Evolutionary conservation across 2,797 vertebrate genomes (phyloP).

Genomic region (Brachymystax lenok): DNA sequence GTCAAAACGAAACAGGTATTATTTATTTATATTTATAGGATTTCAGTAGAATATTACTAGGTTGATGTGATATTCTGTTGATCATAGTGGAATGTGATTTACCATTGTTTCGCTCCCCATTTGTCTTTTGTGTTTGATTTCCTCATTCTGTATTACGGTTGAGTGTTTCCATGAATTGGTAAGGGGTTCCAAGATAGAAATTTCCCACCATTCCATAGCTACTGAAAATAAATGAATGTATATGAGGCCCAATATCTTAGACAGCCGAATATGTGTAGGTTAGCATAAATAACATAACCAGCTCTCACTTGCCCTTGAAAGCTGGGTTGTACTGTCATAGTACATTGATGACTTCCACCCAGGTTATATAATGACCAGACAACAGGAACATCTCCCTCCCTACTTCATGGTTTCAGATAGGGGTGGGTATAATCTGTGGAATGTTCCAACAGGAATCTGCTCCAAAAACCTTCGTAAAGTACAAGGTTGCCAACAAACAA

Average conservation of each 20-base stretch:
- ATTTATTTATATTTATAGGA: conserved; percentile 36
- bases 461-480: too few species aligned
- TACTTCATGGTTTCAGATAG: conserved; percentile 90
- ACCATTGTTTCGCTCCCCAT: conserved; percentile 11
- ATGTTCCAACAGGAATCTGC: too few species aligned
- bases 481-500: too few species aligned
- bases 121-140: conserved; percentile 13
- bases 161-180: conserved; percentile 23
- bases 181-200: conserved; percentile 29
- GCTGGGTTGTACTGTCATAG: neutral
- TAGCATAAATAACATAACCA: neutral
- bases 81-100: conserved; percentile 9
- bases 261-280: neutral
- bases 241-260: neutral
- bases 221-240: neutral
- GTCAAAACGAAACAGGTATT: conserved; percentile 85
- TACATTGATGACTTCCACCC: neutral
- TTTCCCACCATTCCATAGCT: neutral
- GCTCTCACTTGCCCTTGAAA: neutral
- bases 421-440: conserved; percentile 42
- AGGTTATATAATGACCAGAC: neutral
- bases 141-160: neutral
- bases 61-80: conserved; percentile 9
- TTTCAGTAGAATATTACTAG: conserved; percentile 32
- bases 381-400: conserved; percentile 53